Base-by-base conservation (phyloP, 2,797 vertebrate species). In the Lithobates pipiens region DNA sequence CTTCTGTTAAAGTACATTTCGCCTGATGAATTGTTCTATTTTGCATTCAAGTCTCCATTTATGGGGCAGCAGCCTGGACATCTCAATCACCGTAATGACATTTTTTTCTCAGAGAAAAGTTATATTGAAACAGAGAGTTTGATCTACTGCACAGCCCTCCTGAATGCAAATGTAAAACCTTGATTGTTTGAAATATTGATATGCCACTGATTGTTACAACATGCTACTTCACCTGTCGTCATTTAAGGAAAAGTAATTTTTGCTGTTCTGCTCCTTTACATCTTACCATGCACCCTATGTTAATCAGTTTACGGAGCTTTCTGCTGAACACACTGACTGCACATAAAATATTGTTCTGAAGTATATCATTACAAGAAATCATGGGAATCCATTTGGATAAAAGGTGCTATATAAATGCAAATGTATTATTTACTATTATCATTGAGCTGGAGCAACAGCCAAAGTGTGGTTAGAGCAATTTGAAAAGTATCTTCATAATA, bases 361-460 rank as follows among this genome's bases (percentile, higher is more conserved):
- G 84, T 61, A 46, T 32, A 65, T 44, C 25, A 34, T 76, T 46
- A 32, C 84, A 81, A 81, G 70, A 73, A 63, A 86, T 81, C 44
- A 73, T 81, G 84, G 78, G 65, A 69, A 81, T 71, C 72, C 29
- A 57, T 80, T 68, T 85, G 71, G 70, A 75, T 75, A 81, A 81
- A 81, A 86, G 72, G 78, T 81, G 65, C 78, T 81, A 76, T 81
- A 81, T 86, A 86, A 86, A 86, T 81, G 78, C 73, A 76, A 81
- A 86, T 86, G 65, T 69, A 44, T 81, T 77, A 86, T 86, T 76
- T 86, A 86, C 76, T 85, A 70, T 80, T 86, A 86, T 81, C 72
- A 80, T 36, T 42, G 23, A 29, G 39, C 65, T 76, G 63, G 67
- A 81, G 69, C 25, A 32, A 85, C 27, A 74, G 29, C 69, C 72